phyloP scores from a whole-genome alignment of 2,888 invertebrate genomes.

The Rhagonycha fulva region DNA sequence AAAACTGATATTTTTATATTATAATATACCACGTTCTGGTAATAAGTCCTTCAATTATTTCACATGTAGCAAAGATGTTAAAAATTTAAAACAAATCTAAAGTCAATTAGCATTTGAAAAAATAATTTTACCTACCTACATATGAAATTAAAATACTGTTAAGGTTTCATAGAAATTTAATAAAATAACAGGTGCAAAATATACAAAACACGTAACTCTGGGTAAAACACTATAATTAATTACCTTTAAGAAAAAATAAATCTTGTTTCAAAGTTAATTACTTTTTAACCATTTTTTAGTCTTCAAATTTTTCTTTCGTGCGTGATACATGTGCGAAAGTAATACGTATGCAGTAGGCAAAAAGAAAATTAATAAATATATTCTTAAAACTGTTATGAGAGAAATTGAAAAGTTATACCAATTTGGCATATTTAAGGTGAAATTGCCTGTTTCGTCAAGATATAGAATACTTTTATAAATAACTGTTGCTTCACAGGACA shows the following conservation, averaged over 20 bases:
- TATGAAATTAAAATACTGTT: not conserved
- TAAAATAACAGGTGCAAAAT: not conserved
- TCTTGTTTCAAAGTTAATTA: not conserved
- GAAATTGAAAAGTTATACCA: conserved; percentile 67
- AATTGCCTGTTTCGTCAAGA: conserved; percentile 81
- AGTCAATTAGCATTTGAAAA: too few relatives aligned
- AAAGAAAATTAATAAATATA: conserved; percentile 76
- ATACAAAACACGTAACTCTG: not conserved
- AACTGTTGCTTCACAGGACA: conserved; percentile 83
- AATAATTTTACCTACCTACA: not conserved
- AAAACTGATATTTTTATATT: too few relatives aligned
- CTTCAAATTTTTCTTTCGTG: conserved; percentile 65
- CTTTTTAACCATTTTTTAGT: not conserved
- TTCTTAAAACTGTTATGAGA: conserved; percentile 57
- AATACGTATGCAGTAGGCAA: conserved; percentile 77
- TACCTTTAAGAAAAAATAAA: not conserved
- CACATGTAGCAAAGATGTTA: too few relatives aligned
- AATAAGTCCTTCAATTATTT: too few relatives aligned
- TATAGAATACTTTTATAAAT: conserved; percentile 84
- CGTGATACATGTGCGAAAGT: conserved; percentile 84
- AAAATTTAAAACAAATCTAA: too few relatives aligned
- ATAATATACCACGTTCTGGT: too few relatives aligned
- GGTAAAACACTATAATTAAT: not conserved
- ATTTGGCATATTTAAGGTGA: conserved; percentile 81
- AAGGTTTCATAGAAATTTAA: not conserved